These are phyloP conservation scores for Malacosoma neustria DNA, from an alignment of 2,888 invertebrate species.

Conservation along the genomic window DNA sequence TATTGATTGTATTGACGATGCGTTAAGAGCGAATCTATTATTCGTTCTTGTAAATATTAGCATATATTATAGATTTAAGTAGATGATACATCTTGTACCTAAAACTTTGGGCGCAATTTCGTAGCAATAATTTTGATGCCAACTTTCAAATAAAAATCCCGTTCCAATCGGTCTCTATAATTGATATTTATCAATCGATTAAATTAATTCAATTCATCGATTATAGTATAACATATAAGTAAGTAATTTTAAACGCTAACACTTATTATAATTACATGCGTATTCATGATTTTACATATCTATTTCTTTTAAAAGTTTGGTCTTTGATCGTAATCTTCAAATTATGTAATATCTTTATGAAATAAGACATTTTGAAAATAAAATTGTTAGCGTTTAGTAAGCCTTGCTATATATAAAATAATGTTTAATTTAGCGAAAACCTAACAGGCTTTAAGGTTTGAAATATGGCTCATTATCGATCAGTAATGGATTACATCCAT, in stretches of 20 bases:
- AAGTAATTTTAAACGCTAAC: conserved; percentile 69
- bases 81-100: conserved; percentile 69
- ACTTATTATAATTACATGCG: conserved; percentile 31
- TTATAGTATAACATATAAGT: conserved; percentile 45
- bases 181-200: conserved; percentile 23
- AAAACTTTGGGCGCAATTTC: conserved; percentile 52
- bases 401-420: conserved; percentile 57
- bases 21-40: no score
- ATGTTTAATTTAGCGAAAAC: conserved; percentile 47
- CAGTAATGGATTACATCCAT: conserved; percentile 5
- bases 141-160: conserved; percentile 53
- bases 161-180: conserved; percentile 54
- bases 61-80: conserved; percentile 50
- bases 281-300: not conserved
- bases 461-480: conserved; percentile 3
- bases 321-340: conserved; percentile 1
- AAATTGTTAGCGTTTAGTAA: conserved; percentile 73
- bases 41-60: conserved; percentile 69
- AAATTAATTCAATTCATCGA: conserved; percentile 24
- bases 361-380: no score
- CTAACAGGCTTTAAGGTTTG: conserved; percentile 29
- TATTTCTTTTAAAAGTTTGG: no score
- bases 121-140: conserved; percentile 71
- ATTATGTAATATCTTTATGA: no score
- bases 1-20: no score